These are phyloP conservation scores for Teleopsis dalmanni DNA, from an alignment of 1,140 invertebrate species.

Conservation along the genomic window DNA sequence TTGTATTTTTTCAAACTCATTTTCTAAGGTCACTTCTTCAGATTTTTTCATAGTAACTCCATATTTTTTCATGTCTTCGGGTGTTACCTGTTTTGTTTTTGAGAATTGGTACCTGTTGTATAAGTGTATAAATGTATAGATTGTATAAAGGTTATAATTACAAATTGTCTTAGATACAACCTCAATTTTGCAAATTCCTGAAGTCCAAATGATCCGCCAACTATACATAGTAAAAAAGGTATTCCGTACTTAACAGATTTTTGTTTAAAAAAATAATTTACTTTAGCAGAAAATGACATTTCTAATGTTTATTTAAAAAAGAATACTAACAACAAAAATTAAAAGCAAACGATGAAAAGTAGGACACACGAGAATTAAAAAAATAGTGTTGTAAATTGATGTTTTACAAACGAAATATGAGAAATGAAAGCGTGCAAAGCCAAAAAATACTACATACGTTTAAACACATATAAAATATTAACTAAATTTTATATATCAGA, in stretches of 20 bases:
- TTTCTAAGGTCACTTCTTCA: slow-evolving; percentile 61
- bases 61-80: slow-evolving; percentile 55
- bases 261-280: slow-evolving; percentile 23
- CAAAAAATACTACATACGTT: no score
- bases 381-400: no score
- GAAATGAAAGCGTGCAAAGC: no score
- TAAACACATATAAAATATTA: no score
- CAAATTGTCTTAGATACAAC: slow-evolving; percentile 46
- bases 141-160: background rate
- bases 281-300: slow-evolving; percentile 22
- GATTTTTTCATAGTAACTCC: slow-evolving; percentile 59
- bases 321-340: no score
- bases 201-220: slow-evolving; percentile 64
- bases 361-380: no score
- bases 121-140: background rate
- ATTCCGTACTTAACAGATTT: slow-evolving; percentile 47
- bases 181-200: slow-evolving; percentile 60
- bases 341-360: no score
- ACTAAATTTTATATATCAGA: no score
- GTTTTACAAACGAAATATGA: no score
- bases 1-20: slow-evolving; percentile 63
- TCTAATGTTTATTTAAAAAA: background rate
- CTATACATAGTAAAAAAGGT: slow-evolving; percentile 59
- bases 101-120: slow-evolving; percentile 58
- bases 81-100: slow-evolving; percentile 51